Evolutionary conservation across 2,888 invertebrate genomes (phyloP).

Genomic region (Apodemia mormo): DNA sequence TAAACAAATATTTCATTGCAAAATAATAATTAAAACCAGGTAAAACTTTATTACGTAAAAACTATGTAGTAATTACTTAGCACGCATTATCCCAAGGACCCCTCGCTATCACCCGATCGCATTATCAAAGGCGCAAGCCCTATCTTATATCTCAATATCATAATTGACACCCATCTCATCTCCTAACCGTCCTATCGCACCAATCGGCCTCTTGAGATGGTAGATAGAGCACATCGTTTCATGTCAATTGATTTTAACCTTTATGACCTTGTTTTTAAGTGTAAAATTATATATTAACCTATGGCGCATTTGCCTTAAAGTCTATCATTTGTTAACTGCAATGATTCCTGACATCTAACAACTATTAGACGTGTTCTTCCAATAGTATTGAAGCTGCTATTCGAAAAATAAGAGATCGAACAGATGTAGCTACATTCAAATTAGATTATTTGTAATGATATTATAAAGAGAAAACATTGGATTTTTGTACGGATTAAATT

Average conservation of each 20-base stretch:
- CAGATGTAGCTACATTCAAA: too few relatives aligned
- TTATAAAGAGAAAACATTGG: too few relatives aligned
- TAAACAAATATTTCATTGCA: background rate
- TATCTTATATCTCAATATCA: slow-evolving; percentile 27
- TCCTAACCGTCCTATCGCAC: slow-evolving; percentile 2
- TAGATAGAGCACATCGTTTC: background rate
- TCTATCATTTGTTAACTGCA: too few relatives aligned
- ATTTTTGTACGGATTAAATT: too few relatives aligned
- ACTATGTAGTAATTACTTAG: slow-evolving; percentile 4
- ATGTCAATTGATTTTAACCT: slow-evolving; percentile 23
- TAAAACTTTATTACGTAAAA: background rate
- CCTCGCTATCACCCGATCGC: background rate
- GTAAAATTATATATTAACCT: background rate
- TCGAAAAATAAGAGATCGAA: too few relatives aligned
- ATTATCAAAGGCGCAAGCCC: slow-evolving; percentile 11
- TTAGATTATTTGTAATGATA: too few relatives aligned
- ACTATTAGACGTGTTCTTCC: too few relatives aligned
- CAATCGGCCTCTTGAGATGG: slow-evolving; percentile 6
- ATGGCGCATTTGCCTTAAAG: background rate
- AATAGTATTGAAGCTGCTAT: too few relatives aligned
- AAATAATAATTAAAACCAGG: background rate
- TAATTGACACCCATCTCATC: slow-evolving; percentile 23
- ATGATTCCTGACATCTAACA: too few relatives aligned
- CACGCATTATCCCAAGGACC: background rate
- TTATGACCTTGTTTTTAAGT: background rate